Percentiles rank a stretch among this genome's conserved stretches.
Conservation (phyloP, 2,113 vertebrate genomes). For the Pomatorhinus ruficollis region DNA sequence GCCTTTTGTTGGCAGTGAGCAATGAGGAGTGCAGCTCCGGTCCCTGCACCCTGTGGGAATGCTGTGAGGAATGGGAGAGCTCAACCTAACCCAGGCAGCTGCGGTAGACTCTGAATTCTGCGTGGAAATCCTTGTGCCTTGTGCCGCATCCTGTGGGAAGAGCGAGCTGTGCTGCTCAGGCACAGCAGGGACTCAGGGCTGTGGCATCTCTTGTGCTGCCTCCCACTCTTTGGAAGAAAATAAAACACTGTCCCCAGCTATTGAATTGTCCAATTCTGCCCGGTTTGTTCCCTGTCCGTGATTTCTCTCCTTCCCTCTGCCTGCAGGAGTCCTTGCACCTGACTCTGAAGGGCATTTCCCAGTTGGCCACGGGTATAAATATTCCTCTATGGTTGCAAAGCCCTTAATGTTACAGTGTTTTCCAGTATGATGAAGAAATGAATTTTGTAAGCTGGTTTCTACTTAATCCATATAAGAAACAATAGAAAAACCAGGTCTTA, state of each 20-base stretch:
- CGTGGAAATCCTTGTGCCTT: fast-evolving
- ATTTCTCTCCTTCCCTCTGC: neutral
- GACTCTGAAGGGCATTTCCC: neutral
- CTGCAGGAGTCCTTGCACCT: neutral
- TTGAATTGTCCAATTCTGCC: neutral
- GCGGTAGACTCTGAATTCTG: neutral
- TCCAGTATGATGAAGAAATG: neutral
- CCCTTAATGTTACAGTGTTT: neutral
- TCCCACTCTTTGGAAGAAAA: neutral
- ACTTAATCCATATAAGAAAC: neutral
- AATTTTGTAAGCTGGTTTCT: neutral
- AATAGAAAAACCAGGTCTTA: neutral
- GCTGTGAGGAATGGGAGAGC: neutral
- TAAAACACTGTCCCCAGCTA: neutral
- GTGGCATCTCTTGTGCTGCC: fast-evolving
- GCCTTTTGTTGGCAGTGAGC: neutral
- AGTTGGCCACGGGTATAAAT: neutral
- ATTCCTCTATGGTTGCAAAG: neutral
- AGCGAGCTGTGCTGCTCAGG: neutral
- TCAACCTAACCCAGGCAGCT: fast-evolving
- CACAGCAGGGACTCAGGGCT: fast-evolving
- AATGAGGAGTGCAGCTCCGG: neutral
- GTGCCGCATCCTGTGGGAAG: neutral
- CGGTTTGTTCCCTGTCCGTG: neutral
- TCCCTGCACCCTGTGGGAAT: fast-evolving